Evolutionary conservation across 1,140 invertebrate genomes (phyloP), one percentile per base, ranked within the genome.

Genomic region (Megalopta genalis): DNA sequence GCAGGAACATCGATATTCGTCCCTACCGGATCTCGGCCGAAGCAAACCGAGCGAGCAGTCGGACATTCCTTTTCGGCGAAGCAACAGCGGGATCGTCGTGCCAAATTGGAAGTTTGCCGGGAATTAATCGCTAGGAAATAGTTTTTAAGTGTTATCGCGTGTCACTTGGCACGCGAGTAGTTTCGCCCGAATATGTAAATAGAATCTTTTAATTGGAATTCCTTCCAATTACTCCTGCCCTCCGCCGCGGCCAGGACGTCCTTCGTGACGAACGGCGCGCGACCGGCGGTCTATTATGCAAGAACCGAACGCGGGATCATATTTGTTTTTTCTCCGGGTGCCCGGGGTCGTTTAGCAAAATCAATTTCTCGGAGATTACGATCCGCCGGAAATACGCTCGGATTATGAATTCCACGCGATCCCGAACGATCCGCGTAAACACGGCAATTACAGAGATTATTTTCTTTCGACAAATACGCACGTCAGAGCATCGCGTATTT

Each of bases 81-180:
- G 27, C 14, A 23, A 39, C n/a, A 70, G 57, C 57, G 52, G 10
- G 59, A 57, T 16, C 21, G 2, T 39, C 12, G 18, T 25, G 25
- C n/a, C 32, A 46, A 65, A 42, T 42, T 60, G 54, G 37, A 60
- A 60, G 21, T 57, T 42, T 70, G 32, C 37, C 54, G n/a, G 14
- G 54, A 42, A 69, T 69, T 57, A 69, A 23, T 57, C 25, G 8
- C 21, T 52, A 23, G 52, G 37, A 69, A 39, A 25, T 39, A 59
- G 59, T 59, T 70, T 70, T 39, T 18, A 32, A 70, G 32, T 25
- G 10, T 23, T 59, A 70, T 60, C n/a, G 52, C 52, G 52, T 54
- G 52, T 54, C 52, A n/a, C 42, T 25, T 25, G 27, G 60, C 60
- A 68, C 46, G 66, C n/a, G 23, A 52, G 27, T 14, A n/a, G 23